Conservation (phyloP, 2,888 invertebrate genomes). For the Meiosimyza decipiens region DNA sequence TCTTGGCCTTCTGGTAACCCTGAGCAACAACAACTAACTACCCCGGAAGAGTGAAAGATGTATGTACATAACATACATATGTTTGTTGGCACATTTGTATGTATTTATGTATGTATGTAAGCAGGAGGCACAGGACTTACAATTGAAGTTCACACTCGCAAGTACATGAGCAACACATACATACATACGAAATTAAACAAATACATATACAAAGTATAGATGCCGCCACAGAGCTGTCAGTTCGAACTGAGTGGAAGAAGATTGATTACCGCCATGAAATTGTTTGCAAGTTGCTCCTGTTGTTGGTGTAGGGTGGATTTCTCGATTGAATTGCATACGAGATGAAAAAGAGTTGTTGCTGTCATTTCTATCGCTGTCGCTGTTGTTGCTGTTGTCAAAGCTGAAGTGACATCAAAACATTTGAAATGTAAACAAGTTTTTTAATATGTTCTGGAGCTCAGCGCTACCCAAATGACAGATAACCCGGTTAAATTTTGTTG, state of each 20-base stretch:
- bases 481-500: too few relatives aligned
- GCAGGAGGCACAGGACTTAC: too few relatives aligned
- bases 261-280: slow-evolving; percentile 69
- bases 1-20: too few relatives aligned
- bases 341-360: slow-evolving; percentile 49
- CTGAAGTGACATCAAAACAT: slow-evolving; percentile 25
- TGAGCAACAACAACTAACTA: too few relatives aligned
- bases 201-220: too few relatives aligned
- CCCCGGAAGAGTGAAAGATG: too few relatives aligned
- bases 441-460: slow-evolving; percentile 1
- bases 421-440: slow-evolving; percentile 25
- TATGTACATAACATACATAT: too few relatives aligned
- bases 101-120: too few relatives aligned
- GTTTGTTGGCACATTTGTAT: too few relatives aligned
- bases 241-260: slow-evolving; percentile 66
- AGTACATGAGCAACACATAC: too few relatives aligned
- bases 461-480: neutral
- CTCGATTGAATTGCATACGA: slow-evolving; percentile 54
- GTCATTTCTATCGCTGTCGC: slow-evolving; percentile 37
- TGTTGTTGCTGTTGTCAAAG: slow-evolving; percentile 22
- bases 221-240: slow-evolving; percentile 65
- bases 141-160: too few relatives aligned
- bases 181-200: too few relatives aligned
- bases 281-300: slow-evolving; percentile 55
- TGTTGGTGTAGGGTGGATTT: slow-evolving; percentile 41